Base-by-base conservation (phyloP, 1,140 invertebrate species). In the Batillaria attramentaria region DNA sequence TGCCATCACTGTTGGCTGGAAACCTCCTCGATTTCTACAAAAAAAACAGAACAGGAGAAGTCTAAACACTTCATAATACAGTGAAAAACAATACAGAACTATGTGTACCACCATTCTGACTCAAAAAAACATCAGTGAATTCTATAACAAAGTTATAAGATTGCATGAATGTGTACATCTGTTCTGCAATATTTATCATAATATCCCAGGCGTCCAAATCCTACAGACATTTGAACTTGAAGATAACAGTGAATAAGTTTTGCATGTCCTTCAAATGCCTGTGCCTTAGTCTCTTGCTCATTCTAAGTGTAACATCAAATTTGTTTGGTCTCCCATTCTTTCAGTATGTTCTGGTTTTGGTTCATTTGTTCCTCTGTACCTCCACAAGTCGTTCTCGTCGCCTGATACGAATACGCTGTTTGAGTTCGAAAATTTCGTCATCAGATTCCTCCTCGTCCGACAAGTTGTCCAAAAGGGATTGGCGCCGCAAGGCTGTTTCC, bases 401-500 rank as follows among this genome's bases (percentile, higher is more conserved):
- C 70, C 93, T 89, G 2, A 94, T 89, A 46, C 94, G 88, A 78
- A 95, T 94, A 79, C 93, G 88, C 84, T 94, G 94, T 85, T 94
- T 94, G 35, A 95, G 87, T 84, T 92, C 88, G 72, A 93, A 93
- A 74, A 94, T 94, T 85, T 95, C 94, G 84, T 95, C 94, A 84
- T 95, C 94, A 75, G 93, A 94, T 75, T 94, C 94, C 43, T 90
- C 88, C 31, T 85, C 87, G 10, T 83, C 83, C 42, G 72, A 80
- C 39, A 79, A 77, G 16, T 72, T 77, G 3, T 60, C 57, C 18
- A 50, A n/a, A 39, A 82, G 57, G 13, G 62, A 42, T 28, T 78
- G 72, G 20, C 50, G 73, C 31, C 77, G 72, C 42, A 89, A 84
- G 16, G 86, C 66, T 72, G 88, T 88, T 66, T 89, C 90, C 88